A percentile compares a stretch with the other conserved stretches of the same genome.
phyloP scores from a whole-genome alignment of 53 echinoderm and acorn worm genomes.

The Holothuria scabra region DNA sequence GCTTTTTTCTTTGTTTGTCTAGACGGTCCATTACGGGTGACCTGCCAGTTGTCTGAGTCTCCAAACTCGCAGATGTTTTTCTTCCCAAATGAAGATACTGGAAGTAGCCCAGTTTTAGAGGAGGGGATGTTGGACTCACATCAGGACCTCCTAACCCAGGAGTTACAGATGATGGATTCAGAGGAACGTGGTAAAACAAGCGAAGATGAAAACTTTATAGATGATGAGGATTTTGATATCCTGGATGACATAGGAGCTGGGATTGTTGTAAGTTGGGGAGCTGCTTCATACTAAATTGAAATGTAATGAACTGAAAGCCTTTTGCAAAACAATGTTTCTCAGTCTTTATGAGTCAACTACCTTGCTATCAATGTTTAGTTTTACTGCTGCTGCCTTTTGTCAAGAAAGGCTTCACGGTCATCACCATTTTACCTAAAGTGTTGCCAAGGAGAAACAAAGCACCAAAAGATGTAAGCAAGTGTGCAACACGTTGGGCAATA shows the following conservation, averaged over 20 bases:
- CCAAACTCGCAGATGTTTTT: conserved; percentile 72
- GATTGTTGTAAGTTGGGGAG: conserved; percentile 59
- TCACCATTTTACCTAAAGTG: too few relatives aligned
- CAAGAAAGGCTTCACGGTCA: too few relatives aligned
- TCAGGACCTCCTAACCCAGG: conserved; percentile 25
- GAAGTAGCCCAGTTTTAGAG: background rate
- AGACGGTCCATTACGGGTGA: conserved; percentile 55
- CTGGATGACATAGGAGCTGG: conserved; percentile 94
- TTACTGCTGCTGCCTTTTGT: too few relatives aligned
- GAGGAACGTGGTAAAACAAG: conserved; percentile 6
- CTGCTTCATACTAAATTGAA: too few relatives aligned
- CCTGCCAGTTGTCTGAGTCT: conserved; percentile 56
- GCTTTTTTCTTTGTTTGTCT: background rate
- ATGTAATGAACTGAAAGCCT: too few relatives aligned
- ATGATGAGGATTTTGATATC: conserved; percentile 96
- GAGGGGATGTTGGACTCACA: conserved; percentile 15
- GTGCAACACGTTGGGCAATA: too few relatives aligned
- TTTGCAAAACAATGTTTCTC: too few relatives aligned
- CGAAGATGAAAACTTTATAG: conserved; percentile 56
- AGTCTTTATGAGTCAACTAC: too few relatives aligned
- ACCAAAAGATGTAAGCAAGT: too few relatives aligned
- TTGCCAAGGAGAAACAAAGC: too few relatives aligned
- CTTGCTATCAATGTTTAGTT: too few relatives aligned
- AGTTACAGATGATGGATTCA: conserved; percentile 35
- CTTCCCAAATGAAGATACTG: conserved; percentile 73